Conservation (phyloP, 2,797 vertebrate genomes). For the Chiropotes sagulatus region DNA sequence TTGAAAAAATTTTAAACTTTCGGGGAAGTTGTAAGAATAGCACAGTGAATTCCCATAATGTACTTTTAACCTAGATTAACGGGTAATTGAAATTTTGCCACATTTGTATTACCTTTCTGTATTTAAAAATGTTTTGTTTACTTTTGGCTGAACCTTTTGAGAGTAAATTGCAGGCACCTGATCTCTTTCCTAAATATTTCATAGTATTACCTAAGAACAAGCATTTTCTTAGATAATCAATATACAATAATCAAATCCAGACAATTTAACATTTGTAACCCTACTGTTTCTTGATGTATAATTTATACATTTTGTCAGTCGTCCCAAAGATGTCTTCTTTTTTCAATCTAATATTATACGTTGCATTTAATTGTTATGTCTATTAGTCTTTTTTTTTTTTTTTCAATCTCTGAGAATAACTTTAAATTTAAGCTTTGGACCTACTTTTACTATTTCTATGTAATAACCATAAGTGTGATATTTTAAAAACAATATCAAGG, state of each 20-base stretch:
- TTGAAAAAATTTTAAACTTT: constrained; percentile 5
- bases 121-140: not conserved
- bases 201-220: not conserved
- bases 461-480: not conserved
- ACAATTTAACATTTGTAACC: not conserved
- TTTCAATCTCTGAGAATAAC: not conserved
- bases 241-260: not conserved
- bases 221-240: not conserved
- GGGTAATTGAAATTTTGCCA: constrained; percentile 40
- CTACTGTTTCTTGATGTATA: not conserved
- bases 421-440: constrained; percentile 16
- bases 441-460: not conserved
- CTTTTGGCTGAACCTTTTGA: constrained; percentile 41
- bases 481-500: not conserved
- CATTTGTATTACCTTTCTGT: not conserved
- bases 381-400: not conserved
- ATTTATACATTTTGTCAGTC: not conserved
- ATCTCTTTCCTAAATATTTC: not conserved
- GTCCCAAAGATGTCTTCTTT: not conserved
- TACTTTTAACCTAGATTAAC: not conserved
- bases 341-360: not conserved
- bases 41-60: not conserved
- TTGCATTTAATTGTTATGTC: not conserved
- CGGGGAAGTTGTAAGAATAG: not conserved
- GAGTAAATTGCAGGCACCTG: not conserved